Percentiles rank a stretch among this genome's conserved stretches.
These are phyloP conservation scores for Apocheima hispidaria DNA, from an alignment of 2,888 invertebrate species.

Conservation along the genomic window DNA sequence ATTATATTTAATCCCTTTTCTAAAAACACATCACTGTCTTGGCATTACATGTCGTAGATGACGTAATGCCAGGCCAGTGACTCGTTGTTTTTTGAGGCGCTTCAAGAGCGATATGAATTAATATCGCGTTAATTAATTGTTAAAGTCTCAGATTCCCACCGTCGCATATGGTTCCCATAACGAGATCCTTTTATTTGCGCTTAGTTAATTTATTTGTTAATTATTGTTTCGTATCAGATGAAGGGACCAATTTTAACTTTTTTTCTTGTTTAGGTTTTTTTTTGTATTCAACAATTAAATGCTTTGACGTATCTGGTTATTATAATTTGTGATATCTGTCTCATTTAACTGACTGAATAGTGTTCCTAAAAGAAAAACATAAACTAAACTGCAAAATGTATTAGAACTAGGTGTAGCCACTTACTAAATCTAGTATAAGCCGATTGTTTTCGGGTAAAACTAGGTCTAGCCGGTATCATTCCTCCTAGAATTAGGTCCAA, in stretches of 20 bases:
- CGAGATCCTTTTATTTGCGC: constrained; percentile 18
- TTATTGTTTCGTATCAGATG: constrained; percentile 20
- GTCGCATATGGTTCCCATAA: constrained; percentile 34
- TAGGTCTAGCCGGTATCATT: too few relatives aligned
- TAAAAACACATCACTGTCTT: constrained; percentile 4
- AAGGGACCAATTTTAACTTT: not conserved
- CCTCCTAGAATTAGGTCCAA: too few relatives aligned
- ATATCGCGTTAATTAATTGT: constrained; percentile 40
- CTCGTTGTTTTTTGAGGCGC: constrained; percentile 36
- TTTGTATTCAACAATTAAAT: not conserved
- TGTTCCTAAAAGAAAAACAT: too few relatives aligned
- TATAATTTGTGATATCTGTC: not conserved
- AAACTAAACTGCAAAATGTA: too few relatives aligned
- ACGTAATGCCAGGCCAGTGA: constrained; percentile 42
- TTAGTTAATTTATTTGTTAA: constrained; percentile 23
- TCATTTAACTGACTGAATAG: too few relatives aligned
- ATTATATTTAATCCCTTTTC: too few relatives aligned
- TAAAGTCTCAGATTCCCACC: constrained; percentile 42
- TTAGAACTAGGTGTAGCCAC: too few relatives aligned
- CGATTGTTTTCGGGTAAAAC: too few relatives aligned
- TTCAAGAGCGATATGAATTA: constrained; percentile 32
- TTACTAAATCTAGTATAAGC: too few relatives aligned
- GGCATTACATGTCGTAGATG: constrained; percentile 18
- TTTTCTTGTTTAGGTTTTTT: not conserved
- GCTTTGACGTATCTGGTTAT: too few relatives aligned